Evolutionary conservation across 2,797 vertebrate species (phyloP).

Genomic region (Pyrocephalus nanus): DNA sequence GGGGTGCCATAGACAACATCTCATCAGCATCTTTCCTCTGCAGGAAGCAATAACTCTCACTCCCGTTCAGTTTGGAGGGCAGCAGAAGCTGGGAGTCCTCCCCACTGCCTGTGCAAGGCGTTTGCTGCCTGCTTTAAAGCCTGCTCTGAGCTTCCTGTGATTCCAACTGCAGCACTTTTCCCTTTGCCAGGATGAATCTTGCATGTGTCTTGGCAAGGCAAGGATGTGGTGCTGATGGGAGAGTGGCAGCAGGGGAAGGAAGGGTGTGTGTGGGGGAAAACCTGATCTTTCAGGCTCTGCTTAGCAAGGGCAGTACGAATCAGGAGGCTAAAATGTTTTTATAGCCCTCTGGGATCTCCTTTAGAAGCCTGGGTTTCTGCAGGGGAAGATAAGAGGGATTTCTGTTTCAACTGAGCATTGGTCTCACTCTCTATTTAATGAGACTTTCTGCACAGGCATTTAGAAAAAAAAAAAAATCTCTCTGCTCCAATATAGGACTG

Average conservation of each 20-base stretch:
- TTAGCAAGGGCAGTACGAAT: not conserved
- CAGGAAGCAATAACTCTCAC: not conserved
- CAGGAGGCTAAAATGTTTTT: conserved; percentile 27
- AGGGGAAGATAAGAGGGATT: conserved; percentile 44
- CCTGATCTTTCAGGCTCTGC: not conserved
- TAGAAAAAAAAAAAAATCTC: not conserved
- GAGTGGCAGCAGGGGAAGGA: not conserved
- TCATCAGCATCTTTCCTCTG: conserved; percentile 57
- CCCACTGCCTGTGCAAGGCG: not conserved
- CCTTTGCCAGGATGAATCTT: not conserved
- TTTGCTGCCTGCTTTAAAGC: not conserved
- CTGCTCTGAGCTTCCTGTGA: not conserved
- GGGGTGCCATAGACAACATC: conserved; percentile 38
- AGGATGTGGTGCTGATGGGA: not conserved
- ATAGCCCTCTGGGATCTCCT: conserved; percentile 29
- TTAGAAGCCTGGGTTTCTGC: conserved; percentile 22
- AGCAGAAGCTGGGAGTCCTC: not conserved
- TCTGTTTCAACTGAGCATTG: not conserved
- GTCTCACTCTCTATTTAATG: not conserved
- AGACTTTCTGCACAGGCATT: not conserved
- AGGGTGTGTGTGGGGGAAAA: not conserved
- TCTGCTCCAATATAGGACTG: not conserved
- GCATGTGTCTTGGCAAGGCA: not conserved
- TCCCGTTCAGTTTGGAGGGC: conserved; percentile 29
- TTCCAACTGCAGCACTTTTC: not conserved